A percentile compares a stretch with the other conserved stretches of the same genome.
These are phyloP conservation scores for Parnassius smintheus DNA, from an alignment of 2,888 invertebrate genomes.

Conservation along the genomic window DNA sequence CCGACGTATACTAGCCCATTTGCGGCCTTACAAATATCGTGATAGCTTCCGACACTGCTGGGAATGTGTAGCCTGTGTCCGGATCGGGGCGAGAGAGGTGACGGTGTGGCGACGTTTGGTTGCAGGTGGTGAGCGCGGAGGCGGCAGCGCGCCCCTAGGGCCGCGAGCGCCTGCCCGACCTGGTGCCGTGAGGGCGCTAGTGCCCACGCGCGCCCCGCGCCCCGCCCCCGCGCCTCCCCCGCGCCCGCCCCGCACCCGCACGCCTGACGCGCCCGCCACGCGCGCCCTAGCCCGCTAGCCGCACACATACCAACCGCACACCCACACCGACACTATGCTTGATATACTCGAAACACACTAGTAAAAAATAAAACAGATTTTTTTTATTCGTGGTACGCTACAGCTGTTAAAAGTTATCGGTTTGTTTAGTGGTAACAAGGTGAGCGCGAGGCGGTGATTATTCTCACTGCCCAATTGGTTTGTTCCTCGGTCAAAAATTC, in stretches of 20 bases:
- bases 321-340: neutral
- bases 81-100: too few species aligned
- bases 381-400: neutral
- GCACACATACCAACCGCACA: neutral
- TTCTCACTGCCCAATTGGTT: too few species aligned
- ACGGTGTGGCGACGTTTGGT: constrained; percentile 3
- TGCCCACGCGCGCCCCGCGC: constrained; percentile 47
- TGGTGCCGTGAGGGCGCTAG: constrained; percentile 77
- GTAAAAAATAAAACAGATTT: neutral
- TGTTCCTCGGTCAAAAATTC: too few species aligned
- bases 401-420: too few species aligned
- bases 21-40: too few species aligned
- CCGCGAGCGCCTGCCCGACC: constrained; percentile 82
- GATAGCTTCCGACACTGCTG: too few species aligned
- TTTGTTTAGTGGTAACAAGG: too few species aligned
- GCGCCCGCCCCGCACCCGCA: constrained; percentile 17
- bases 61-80: constrained; percentile 1
- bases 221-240: constrained; percentile 35
- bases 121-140: constrained; percentile 69
- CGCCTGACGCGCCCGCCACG: constrained; percentile 23
- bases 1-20: too few species aligned
- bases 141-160: constrained; percentile 76
- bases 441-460: too few species aligned
- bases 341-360: too few species aligned
- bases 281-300: constrained; percentile 23